Evolutionary conservation across 1,140 invertebrate genomes (phyloP).

Genomic region (Heliconius eleuchia): DNA sequence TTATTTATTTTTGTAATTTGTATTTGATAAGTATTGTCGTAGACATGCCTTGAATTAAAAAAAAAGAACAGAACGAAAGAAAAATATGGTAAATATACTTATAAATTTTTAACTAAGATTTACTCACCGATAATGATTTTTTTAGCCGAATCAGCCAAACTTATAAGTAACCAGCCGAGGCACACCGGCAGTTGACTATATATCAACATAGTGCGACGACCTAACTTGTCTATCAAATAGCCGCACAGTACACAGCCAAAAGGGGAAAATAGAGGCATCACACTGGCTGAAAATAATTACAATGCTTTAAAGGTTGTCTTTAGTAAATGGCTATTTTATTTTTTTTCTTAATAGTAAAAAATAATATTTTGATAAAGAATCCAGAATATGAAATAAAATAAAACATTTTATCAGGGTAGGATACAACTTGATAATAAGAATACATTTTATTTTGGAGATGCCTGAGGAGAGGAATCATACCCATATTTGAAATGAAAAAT

Average conservation of each 20-base stretch:
- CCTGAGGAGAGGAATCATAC: too few species aligned
- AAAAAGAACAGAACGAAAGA: not conserved
- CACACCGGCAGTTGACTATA: slow-evolving; percentile 46
- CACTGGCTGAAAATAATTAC: slow-evolving; percentile 69
- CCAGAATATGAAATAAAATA: too few species aligned
- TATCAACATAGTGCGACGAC: slow-evolving; percentile 66
- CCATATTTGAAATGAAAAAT: too few species aligned
- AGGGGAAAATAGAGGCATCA: slow-evolving; percentile 78
- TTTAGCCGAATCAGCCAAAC: slow-evolving; percentile 37
- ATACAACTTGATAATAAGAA: too few species aligned
- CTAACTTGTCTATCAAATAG: slow-evolving; percentile 82
- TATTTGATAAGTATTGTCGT: not conserved
- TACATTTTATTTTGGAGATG: too few species aligned
- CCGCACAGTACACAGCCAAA: slow-evolving; percentile 80
- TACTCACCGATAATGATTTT: slow-evolving; percentile 54
- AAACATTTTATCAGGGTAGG: too few species aligned
- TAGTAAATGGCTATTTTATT: too few species aligned
- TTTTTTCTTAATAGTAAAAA: too few species aligned
- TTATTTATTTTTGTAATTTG: not conserved
- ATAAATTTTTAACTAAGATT: too few species aligned
- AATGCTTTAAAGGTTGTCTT: too few species aligned
- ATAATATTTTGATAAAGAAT: too few species aligned
- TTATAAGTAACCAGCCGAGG: slow-evolving; percentile 54
- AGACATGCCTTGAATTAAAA: not conserved
- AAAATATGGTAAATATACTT: not conserved